Base-by-base conservation (phyloP, 2,797 vertebrate genomes). In the Cottoperca gobio region DNA sequence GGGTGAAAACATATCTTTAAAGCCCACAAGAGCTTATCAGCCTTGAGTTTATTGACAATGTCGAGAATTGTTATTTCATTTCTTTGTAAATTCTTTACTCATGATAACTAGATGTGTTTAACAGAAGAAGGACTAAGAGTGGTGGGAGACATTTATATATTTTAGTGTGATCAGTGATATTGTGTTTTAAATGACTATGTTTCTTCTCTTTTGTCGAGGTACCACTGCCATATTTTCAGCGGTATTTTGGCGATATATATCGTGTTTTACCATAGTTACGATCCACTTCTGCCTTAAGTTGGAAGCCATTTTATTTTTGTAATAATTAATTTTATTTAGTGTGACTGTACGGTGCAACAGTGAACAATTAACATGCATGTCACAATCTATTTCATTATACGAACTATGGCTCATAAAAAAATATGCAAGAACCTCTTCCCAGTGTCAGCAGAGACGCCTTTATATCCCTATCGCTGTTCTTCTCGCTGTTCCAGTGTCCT, bases 401-500 rank as follows among this genome's bases (percentile, higher is more conserved):
- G 13, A 80, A 83, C 65, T 65, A 60, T 69, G 62, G 76, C 76
- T 88, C 76, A 85, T 92, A 60, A 91, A 89, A 68, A 82, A 81
- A 78, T 68, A 89, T 85, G 73, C 81, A 79, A 88, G 76, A 79
- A 70, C 62, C 75, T 79, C 78, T 82, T 87, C 81, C 59, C 33
- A 49, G 75, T 71, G 81, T 81, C 83, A 79, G 70, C 62, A 43
- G 88, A 91, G 87, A 82, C 84, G 78, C 23, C 75, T 80, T 90
- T 54, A 78, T 76, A 73, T 82, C 84, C 67, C 64, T 76, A 24
- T 76, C 73, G 88, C 83, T 84, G 86, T 86, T 85, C 76, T 45
- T 79, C 79, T 89, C 63, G 13, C 83, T 85, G 70, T 89, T 89
- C 88, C 75, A 45, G 65, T 89, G 89, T 92, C 90, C 89, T 93